Base-by-base conservation (phyloP, 2,888 invertebrate species). In the Ferdinandea cuprea region DNA sequence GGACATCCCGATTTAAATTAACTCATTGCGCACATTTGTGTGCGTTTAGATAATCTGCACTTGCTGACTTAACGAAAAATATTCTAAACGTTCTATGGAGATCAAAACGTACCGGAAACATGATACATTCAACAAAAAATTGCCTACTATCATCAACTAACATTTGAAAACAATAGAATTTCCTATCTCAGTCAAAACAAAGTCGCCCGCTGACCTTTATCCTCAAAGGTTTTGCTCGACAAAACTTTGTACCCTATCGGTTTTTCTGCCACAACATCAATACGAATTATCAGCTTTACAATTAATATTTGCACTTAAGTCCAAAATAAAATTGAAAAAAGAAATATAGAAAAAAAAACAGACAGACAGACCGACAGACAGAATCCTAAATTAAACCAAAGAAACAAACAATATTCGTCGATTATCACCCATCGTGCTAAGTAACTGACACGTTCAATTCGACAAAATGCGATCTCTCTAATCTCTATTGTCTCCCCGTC, bases 261-360 rank as follows among this genome's bases (percentile, higher is more conserved):
- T n/a, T n/a, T 2, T 5, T 35, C 35, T n/a, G 9, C n/a, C 2
- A 11, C n/a, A n/a, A 8, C n/a, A 42, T 61, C 59, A 61, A 61
- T 42, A 52, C 17, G 35, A 58, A 63, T 80, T 58, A 80, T 69
- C 69, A 80, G 58, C 50, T 52, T 48, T 15, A 63, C 42, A 54
- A 74, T 69, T 69, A 58, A 74, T 69, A 58, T 80, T 74, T 80
- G 74, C 63, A 74, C 80, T 63, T 5, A 9, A 50, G 48, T 65
- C 65, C 35, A 72, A 72, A 74, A 74, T 69, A 15, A 69, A 50
- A 73, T 15, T 13, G 7, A 11, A 42, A 25, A 19, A 25, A 19
- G 15, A 42, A 25, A 19, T n/a, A 74, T 69, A 15, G 63, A 50
- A 73, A n/a, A 9, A 8, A 11, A 42, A 25, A 19, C 2, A 19